Evolutionary conservation across 37 sponge, comb jelly and placozoan species (phyloP), one percentile per base, ranked within the genome.

Genomic region (Hormiphora californensis): DNA sequence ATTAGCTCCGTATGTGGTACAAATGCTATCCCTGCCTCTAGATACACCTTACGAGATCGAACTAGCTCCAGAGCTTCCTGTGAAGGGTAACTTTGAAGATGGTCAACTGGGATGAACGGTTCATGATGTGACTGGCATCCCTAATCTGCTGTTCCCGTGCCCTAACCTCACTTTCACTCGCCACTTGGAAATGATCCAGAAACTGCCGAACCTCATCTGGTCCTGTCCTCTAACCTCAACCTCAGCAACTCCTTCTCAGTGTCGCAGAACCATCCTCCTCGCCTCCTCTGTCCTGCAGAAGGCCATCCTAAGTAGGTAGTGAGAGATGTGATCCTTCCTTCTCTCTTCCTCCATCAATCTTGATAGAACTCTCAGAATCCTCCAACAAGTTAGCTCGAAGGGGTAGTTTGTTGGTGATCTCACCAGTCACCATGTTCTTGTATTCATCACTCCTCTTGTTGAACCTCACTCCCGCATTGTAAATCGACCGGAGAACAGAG

Each of bases 291-390:
- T 90, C 68, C 89, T 68, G 35, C 93, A 94, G 69, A 90, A 94
- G 30, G 97, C 94, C 31, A 96, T 89, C 33, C 97, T 86, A n/a
- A 96, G 90, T 49, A 96, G 92, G 87, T 90, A 96, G 68, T 96
- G 97, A 0, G 97, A 94, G 54, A 96, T 89, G 85, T 93, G 92
- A 68, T 96, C 97, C 30, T 85, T 92, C 36, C 91, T 86, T 32
- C 89, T 62, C 53, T 92, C 90, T n/a, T n/a, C n/a, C n/a, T n/a
- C n/a, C n/a, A n/a, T 55, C 3, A 32, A 54, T n/a, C 21, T 86
- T 1, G 0, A 31, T 46, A 30, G 49, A 22, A 1, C 35, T 88
- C 59, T 88, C 57, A 19, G 54, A 7, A 23, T 34, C 40, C 39
- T 44, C 38, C 63, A 63, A 27, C 21, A 86, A 88, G 38, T 40